These are phyloP conservation scores for Proctacanthus coquilletti DNA, from an alignment of 1,140 invertebrate species.

Conservation along the genomic window DNA sequence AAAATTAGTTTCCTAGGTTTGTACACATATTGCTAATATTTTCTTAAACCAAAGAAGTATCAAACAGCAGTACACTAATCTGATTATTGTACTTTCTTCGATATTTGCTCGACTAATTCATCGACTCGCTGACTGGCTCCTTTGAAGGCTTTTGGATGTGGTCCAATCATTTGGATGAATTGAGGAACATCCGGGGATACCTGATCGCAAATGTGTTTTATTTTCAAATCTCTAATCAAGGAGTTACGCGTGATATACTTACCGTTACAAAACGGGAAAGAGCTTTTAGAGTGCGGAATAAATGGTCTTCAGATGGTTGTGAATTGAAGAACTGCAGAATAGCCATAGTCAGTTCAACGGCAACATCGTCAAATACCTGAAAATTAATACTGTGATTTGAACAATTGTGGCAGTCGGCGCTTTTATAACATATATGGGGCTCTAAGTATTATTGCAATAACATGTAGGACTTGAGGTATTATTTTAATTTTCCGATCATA, in stretches of 20 bases:
- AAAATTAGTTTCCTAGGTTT: too few species aligned
- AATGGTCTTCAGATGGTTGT: constrained; percentile 61
- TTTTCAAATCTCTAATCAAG: background rate
- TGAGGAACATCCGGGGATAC: constrained; percentile 63
- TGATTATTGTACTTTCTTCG: constrained; percentile 36
- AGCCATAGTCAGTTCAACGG: constrained; percentile 84
- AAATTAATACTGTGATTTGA: too few species aligned
- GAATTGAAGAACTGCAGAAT: constrained; percentile 73
- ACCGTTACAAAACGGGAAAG: constrained; percentile 65
- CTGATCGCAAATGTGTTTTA: constrained; percentile 8
- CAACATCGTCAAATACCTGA: constrained; percentile 86
- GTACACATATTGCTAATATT: too few species aligned
- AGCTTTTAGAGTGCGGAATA: constrained; percentile 63
- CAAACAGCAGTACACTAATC: too few species aligned
- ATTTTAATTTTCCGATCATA: too few species aligned
- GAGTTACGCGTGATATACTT: constrained; percentile 31
- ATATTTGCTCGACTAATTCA: constrained; percentile 57
- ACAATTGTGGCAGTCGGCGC: too few species aligned
- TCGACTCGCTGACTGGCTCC: constrained; percentile 67
- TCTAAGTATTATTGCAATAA: constrained; percentile 8
- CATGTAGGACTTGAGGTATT: too few species aligned
- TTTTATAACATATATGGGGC: too few species aligned
- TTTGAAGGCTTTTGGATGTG: constrained; percentile 64
- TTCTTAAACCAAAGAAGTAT: too few species aligned
- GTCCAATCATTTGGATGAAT: constrained; percentile 84